Percentiles rank a stretch among this genome's conserved stretches.
phyloP scores from a whole-genome alignment of 2,888 invertebrate genomes.

The Amphipyra tragopoginis region DNA sequence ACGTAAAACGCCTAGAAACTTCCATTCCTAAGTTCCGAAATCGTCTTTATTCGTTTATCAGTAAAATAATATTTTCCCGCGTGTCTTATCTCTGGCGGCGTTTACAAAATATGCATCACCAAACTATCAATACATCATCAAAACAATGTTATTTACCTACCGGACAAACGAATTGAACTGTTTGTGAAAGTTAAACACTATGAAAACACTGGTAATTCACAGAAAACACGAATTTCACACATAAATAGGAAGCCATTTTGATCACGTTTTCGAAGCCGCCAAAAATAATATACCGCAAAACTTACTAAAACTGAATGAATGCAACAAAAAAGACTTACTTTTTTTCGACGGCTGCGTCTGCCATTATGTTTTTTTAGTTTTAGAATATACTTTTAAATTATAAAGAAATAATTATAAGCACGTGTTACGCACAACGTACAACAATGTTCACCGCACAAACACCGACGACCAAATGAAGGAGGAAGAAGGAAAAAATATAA shows the following conservation, averaged over 20 bases:
- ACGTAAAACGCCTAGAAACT: conserved; percentile 10
- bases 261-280: conserved; percentile 86
- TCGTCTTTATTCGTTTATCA: conserved; percentile 40
- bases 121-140: conserved; percentile 64
- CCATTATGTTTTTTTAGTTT: conserved; percentile 87
- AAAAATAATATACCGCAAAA: conserved; percentile 73
- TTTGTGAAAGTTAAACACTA: conserved; percentile 24
- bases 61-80: conserved; percentile 79
- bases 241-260: conserved; percentile 90
- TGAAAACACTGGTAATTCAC: conserved; percentile 52
- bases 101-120: conserved; percentile 69
- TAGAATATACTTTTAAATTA: conserved; percentile 64
- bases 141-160: conserved; percentile 52
- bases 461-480: conserved; percentile 88
- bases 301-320: conserved; percentile 59
- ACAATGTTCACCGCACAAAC: conserved; percentile 87
- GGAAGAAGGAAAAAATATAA: conserved; percentile 81
- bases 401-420: conserved; percentile 74
- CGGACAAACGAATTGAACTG: conserved; percentile 5
- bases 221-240: conserved; percentile 70
- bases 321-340: conserved; percentile 89
- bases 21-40: conserved; percentile 14
- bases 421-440: conserved; percentile 83
- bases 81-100: conserved; percentile 73
- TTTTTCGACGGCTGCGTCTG: conserved; percentile 92